Percentiles rank a stretch among this genome's conserved stretches.
Conservation (phyloP, 1,140 invertebrate genomes). For the Meloidogyne exigua region DNA sequence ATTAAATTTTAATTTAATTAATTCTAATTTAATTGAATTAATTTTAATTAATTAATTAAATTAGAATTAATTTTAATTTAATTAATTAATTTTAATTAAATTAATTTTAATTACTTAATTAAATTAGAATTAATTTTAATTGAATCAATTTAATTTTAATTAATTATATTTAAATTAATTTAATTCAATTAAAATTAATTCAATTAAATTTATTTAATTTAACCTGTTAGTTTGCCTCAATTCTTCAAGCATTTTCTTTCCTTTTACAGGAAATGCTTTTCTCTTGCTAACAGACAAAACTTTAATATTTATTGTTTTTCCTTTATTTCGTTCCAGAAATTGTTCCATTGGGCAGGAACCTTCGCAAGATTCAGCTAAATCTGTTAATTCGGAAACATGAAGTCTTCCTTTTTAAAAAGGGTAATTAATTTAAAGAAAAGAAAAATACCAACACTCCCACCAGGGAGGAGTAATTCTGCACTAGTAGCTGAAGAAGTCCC, state of each 20-base stretch:
- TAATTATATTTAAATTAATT: no score
- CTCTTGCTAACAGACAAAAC: constrained; percentile 43
- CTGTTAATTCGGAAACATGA: constrained; percentile 48
- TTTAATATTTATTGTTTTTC: constrained; percentile 50
- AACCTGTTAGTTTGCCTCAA: constrained; percentile 29
- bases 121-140: constrained; percentile 13
- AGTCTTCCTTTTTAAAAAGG: no score
- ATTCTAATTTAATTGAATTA: constrained; percentile 14
- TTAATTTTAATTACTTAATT: background rate
- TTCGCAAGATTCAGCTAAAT: constrained; percentile 17
- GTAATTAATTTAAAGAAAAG: no score
- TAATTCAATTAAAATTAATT: constrained; percentile 1
- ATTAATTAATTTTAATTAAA: constrained; percentile 7
- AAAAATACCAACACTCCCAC: constrained; percentile 45
- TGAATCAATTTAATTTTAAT: background rate
- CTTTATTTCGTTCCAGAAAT: constrained; percentile 44
- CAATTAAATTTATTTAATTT: constrained; percentile 5
- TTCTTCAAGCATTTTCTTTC: constrained; percentile 28
- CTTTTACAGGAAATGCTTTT: constrained; percentile 36
- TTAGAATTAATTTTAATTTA: no score
- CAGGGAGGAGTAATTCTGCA: constrained; percentile 44
- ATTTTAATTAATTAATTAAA: background rate
- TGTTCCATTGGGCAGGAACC: constrained; percentile 38
- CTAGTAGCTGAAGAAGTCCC: constrained; percentile 31
- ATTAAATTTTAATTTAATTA: background rate